These are phyloP conservation scores for Urocitellus parryii DNA, from an alignment of 2,113 vertebrate species.

Conservation along the genomic window DNA sequence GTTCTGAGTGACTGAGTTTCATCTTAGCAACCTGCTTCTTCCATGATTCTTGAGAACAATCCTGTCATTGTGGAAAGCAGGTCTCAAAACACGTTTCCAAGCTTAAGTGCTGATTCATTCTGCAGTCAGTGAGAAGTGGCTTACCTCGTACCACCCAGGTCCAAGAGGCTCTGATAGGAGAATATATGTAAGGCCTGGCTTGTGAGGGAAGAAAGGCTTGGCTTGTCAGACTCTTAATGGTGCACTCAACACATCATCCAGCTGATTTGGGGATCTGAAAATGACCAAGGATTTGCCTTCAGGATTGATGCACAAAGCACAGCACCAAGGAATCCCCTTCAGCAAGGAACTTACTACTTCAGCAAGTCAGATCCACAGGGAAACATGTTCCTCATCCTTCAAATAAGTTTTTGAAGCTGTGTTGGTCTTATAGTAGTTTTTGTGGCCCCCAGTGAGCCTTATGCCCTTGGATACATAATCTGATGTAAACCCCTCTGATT, in stretches of 20 bases:
- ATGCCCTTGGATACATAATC: neutral
- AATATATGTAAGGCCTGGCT: neutral
- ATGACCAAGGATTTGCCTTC: neutral
- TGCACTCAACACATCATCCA: too few species aligned
- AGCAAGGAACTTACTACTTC: neutral
- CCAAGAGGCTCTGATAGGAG: neutral
- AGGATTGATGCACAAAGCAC: neutral
- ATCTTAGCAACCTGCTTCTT: neutral
- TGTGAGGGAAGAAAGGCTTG: neutral
- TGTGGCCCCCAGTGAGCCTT: too few species aligned
- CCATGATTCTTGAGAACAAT: neutral
- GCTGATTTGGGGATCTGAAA: neutral
- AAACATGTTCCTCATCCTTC: neutral
- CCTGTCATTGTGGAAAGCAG: neutral
- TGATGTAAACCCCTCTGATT: neutral
- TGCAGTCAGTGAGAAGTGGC: neutral
- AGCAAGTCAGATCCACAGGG: neutral
- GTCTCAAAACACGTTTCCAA: neutral
- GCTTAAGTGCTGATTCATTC: neutral
- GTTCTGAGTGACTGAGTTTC: neutral
- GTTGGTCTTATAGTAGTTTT: neutral
- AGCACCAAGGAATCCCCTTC: neutral
- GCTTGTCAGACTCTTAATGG: rapidly evolving
- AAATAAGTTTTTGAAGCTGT: neutral
- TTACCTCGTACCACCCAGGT: rapidly evolving